A percentile compares a stretch with the other conserved stretches of the same genome.
These are phyloP conservation scores for Trochalopteron elliotii DNA, from an alignment of 2,113 vertebrate species.

Conservation along the genomic window DNA sequence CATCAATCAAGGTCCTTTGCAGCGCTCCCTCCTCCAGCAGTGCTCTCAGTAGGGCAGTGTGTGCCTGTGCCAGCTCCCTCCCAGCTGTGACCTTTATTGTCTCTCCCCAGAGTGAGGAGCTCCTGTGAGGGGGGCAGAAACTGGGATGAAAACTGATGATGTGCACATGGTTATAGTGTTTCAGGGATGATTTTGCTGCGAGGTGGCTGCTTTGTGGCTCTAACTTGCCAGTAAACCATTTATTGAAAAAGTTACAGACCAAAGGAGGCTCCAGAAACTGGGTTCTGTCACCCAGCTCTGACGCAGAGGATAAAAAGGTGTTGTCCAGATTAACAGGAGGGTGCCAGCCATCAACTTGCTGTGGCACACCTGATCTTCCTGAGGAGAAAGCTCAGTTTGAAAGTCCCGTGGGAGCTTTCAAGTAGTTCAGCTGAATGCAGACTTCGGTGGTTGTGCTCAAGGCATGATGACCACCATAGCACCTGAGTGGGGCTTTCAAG, in stretches of 20 bases:
- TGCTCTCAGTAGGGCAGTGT: not conserved
- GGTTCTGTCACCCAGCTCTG: not conserved
- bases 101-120: not conserved
- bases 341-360: not conserved
- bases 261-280: not conserved
- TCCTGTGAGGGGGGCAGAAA: not conserved
- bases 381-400: not conserved
- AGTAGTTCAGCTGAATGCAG: not conserved
- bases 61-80: not conserved
- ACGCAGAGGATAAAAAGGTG: not conserved
- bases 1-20: not conserved
- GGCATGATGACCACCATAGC: fast-evolving
- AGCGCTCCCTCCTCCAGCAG: not conserved
- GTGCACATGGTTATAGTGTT: not conserved
- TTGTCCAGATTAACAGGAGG: not conserved
- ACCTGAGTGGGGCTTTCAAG: not conserved
- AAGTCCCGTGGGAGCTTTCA: not conserved
- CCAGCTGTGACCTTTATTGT: not conserved
- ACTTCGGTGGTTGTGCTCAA: too few relatives aligned
- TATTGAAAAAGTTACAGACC: not conserved
- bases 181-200: not conserved
- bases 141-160: not conserved
- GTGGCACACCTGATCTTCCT: not conserved
- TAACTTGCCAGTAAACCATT: not conserved
- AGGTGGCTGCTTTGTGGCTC: not conserved